phyloP scores from a whole-genome alignment of 2,113 vertebrate genomes.

The Zingel zingel region DNA sequence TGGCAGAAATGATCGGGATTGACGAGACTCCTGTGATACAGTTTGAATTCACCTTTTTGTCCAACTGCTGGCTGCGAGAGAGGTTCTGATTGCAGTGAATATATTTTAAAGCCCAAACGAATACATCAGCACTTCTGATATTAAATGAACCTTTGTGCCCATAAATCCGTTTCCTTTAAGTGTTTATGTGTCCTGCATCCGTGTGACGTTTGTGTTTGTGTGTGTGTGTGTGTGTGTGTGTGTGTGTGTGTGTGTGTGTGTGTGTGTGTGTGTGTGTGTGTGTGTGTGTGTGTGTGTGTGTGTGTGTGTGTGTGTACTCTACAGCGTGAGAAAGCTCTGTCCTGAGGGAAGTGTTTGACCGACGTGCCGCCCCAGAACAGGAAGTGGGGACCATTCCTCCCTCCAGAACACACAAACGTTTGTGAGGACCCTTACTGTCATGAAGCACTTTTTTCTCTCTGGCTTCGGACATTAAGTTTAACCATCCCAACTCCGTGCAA shows the following conservation, averaged over 20 bases:
- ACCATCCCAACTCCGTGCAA: background rate
- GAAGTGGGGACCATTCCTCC: conserved; percentile 46
- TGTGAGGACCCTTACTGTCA: background rate
- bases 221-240: conserved; percentile 3
- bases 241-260: conserved; percentile 13
- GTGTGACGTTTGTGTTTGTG: background rate
- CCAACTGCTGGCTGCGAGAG: background rate
- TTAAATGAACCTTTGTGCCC: background rate
- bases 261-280: conserved; percentile 3
- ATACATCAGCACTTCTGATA: background rate
- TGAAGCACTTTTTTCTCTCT: background rate
- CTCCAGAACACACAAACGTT: background rate
- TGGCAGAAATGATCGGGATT: background rate
- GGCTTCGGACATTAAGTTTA: background rate
- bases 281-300: conserved; percentile 12
- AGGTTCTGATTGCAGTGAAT: background rate
- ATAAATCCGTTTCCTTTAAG: background rate
- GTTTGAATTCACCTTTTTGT: background rate
- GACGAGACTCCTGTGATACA: background rate
- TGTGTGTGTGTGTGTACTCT: background rate
- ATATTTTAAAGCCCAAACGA: background rate
- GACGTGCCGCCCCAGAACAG: conserved; percentile 43
- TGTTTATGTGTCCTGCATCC: background rate
- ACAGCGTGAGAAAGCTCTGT: conserved; percentile 69
- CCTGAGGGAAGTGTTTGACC: conserved; percentile 52